A percentile compares a stretch with the other conserved stretches of the same genome.
phyloP scores from a whole-genome alignment of 2,113 vertebrate genomes.

The Acrocephalus kingi region DNA sequence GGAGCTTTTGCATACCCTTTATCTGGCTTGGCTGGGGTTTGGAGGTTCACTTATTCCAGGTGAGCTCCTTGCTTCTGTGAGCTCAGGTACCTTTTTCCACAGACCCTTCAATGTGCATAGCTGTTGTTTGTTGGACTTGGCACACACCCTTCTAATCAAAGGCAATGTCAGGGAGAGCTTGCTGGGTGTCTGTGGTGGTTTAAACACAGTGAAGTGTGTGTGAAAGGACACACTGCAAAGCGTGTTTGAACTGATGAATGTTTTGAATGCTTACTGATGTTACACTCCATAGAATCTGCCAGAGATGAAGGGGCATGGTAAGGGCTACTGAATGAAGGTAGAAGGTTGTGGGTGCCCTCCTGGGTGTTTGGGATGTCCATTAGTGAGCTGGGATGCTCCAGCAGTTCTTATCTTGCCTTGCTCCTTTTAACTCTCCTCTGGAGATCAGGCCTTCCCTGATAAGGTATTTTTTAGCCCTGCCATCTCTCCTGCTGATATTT shows the following conservation, averaged over 20 bases:
- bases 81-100: neutral
- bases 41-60: neutral
- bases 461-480: neutral
- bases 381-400: neutral
- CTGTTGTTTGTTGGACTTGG: neutral
- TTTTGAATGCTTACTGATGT: neutral
- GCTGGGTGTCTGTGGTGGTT: neutral
- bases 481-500: neutral
- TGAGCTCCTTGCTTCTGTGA: neutral
- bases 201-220: neutral
- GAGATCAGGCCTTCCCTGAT: neutral
- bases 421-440: neutral
- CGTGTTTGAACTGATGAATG: neutral
- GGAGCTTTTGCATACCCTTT: neutral
- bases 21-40: neutral
- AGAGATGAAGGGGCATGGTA: neutral
- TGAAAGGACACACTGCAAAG: conserved; percentile 23
- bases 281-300: neutral
- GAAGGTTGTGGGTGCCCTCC: neutral
- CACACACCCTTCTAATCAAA: neutral
- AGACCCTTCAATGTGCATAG: neutral
- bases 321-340: neutral
- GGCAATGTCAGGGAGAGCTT: neutral
- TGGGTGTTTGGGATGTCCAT: neutral
- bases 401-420: neutral